These are phyloP conservation scores for Machimus atricapillus DNA, from an alignment of 2,888 invertebrate species.

Conservation along the genomic window DNA sequence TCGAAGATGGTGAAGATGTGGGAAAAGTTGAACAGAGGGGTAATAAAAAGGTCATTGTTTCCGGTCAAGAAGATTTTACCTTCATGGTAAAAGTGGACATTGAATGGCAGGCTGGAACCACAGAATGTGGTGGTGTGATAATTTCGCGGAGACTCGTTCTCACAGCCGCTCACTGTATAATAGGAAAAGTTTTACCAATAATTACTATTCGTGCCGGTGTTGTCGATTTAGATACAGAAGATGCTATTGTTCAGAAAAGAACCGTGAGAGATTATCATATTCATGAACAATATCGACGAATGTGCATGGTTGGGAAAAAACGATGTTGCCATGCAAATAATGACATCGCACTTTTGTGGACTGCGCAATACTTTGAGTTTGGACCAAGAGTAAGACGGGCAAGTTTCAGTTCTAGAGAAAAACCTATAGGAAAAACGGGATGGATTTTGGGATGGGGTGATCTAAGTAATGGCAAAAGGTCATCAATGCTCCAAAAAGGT, in stretches of 20 bases:
- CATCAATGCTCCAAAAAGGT: not conserved
- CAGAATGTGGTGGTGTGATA: conserved; percentile 65
- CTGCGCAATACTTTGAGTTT: not conserved
- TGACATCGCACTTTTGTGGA: not conserved
- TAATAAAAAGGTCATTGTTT: not conserved
- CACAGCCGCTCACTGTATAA: conserved; percentile 67
- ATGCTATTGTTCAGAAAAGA: not conserved
- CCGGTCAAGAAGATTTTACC: not conserved
- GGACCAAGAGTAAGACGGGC: not conserved
- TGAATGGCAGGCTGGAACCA: not conserved
- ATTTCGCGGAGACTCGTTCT: conserved; percentile 61
- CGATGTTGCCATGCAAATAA: not conserved
- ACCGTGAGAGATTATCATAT: not conserved
- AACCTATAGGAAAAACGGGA: not conserved
- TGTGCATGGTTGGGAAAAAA: not conserved
- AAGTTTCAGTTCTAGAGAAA: not conserved
- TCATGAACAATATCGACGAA: not conserved
- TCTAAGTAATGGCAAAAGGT: not conserved
- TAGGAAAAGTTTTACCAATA: not conserved
- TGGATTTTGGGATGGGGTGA: not conserved
- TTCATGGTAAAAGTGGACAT: not conserved
- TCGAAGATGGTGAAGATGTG: not conserved
- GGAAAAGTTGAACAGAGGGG: not conserved
- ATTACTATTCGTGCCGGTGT: not conserved
- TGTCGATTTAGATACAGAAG: not conserved